Percentiles rank a stretch among this genome's conserved stretches.
phyloP scores from a whole-genome alignment of 2,113 vertebrate species.

The Propithecus coquereli region DNA sequence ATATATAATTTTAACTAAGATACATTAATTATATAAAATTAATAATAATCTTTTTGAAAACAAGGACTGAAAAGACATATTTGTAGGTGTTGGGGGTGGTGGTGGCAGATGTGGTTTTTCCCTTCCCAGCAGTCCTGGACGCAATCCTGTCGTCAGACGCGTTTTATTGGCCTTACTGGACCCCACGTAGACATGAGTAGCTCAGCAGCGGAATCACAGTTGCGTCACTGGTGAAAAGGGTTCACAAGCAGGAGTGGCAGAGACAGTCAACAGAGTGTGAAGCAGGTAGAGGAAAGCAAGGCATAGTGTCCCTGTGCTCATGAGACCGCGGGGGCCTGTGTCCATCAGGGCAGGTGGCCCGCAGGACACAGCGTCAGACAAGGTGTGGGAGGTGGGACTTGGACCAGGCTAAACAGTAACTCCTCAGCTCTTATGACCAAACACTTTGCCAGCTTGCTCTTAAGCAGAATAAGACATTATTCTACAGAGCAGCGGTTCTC shows the following conservation, averaged over 20 bases:
- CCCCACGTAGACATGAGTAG: not conserved
- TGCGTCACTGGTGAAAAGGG: not conserved
- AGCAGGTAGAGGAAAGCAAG: not conserved
- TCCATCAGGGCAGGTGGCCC: not conserved
- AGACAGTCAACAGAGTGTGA: not conserved
- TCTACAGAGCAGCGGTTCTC: not conserved
- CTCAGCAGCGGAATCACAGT: not conserved
- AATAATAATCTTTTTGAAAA: not conserved
- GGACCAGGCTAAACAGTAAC: not conserved
- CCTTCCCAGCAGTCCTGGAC: not conserved
- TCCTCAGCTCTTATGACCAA: not conserved
- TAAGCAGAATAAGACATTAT: not conserved
- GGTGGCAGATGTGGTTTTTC: not conserved
- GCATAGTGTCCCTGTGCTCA: no score
- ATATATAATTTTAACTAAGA: not conserved
- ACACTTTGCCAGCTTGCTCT: not conserved
- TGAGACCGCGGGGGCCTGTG: fast-evolving
- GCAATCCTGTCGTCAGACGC: not conserved
- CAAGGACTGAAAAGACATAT: not conserved
- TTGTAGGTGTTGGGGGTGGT: not conserved
- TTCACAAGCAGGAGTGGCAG: not conserved
- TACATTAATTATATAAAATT: not conserved
- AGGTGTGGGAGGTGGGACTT: no score
- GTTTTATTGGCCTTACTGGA: not conserved
- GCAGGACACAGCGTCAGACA: not conserved